Conservation (phyloP, 2,888 invertebrate species). For the Lottia gigantea region DNA sequence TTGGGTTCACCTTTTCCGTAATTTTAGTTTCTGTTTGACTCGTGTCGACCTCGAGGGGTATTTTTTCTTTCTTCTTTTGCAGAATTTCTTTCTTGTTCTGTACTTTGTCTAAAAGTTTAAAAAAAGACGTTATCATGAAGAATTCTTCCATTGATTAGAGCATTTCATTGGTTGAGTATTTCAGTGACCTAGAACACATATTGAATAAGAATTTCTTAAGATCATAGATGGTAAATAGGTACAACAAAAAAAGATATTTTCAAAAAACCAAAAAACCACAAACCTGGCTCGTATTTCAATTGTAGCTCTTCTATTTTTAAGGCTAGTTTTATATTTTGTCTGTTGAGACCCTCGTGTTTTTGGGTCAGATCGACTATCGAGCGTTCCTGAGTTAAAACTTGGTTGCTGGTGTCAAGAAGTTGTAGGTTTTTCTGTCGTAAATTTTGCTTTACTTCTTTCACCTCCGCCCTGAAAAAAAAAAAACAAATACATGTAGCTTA, state of each 20-base stretch:
- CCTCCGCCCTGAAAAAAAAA: constrained; percentile 19
- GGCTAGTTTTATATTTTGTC: constrained; percentile 42
- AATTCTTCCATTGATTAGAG: too few relatives aligned
- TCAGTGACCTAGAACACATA: too few relatives aligned
- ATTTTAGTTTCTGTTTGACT: background rate
- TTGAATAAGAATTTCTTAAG: too few relatives aligned
- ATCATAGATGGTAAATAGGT: too few relatives aligned
- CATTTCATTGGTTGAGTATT: too few relatives aligned
- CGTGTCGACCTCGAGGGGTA: background rate
- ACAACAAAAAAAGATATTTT: too few relatives aligned
- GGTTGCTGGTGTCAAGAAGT: constrained; percentile 38
- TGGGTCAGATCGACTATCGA: constrained; percentile 38
- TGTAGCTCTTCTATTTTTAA: constrained; percentile 45
- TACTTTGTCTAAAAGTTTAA: background rate
- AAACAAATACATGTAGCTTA: too few relatives aligned
- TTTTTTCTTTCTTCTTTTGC: constrained; percentile 14
- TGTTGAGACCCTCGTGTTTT: constrained; percentile 39
- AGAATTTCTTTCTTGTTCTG: background rate
- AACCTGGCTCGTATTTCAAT: constrained; percentile 55
- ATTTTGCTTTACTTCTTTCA: constrained; percentile 23
- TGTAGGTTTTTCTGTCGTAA: constrained; percentile 35
- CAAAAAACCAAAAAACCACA: background rate
- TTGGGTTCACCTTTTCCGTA: background rate
- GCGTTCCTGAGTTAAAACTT: constrained; percentile 32
- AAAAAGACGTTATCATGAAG: too few relatives aligned